These are phyloP conservation scores for Synergus laeviventris DNA, from an alignment of 2,888 invertebrate genomes.

Conservation along the genomic window DNA sequence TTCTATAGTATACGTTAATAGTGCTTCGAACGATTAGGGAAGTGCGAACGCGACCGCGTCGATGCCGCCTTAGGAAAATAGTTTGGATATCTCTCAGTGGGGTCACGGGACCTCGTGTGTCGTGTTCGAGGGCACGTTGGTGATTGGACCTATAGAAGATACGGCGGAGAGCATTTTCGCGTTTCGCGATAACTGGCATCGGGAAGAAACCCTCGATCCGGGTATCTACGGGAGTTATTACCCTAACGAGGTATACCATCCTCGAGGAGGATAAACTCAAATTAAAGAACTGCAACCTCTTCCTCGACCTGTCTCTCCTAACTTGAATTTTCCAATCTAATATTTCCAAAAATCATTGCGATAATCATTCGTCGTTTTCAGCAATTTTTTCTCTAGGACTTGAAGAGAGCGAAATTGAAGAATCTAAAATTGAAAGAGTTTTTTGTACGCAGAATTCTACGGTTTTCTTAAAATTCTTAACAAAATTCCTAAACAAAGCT, in stretches of 20 bases:
- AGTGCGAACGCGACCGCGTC: conserved; percentile 17
- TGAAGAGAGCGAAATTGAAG: too few relatives aligned
- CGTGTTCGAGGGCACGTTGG: conserved; percentile 18
- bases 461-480: too few relatives aligned
- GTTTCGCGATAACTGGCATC: conserved; percentile 71
- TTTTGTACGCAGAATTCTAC: too few relatives aligned
- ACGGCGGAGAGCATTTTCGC: conserved; percentile 74
- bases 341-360: neutral
- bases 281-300: neutral
- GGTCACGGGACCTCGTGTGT: conserved; percentile 29
- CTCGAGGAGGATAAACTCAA: neutral
- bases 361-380: too few relatives aligned
- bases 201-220: conserved; percentile 50
- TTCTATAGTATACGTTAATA: neutral
- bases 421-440: too few relatives aligned
- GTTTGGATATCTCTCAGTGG: conserved; percentile 38
- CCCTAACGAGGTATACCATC: conserved; percentile 20
- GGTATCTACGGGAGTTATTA: conserved; percentile 55
- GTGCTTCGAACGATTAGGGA: conserved; percentile 24
- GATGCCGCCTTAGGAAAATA: conserved; percentile 36
- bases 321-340: neutral
- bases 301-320: neutral
- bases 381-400: too few relatives aligned
- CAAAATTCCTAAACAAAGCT: too few relatives aligned
- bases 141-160: conserved; percentile 59